Evolutionary conservation across 2,888 invertebrate species (phyloP), one percentile per base, ranked within the genome.

Genomic region (Fragum sueziense): DNA sequence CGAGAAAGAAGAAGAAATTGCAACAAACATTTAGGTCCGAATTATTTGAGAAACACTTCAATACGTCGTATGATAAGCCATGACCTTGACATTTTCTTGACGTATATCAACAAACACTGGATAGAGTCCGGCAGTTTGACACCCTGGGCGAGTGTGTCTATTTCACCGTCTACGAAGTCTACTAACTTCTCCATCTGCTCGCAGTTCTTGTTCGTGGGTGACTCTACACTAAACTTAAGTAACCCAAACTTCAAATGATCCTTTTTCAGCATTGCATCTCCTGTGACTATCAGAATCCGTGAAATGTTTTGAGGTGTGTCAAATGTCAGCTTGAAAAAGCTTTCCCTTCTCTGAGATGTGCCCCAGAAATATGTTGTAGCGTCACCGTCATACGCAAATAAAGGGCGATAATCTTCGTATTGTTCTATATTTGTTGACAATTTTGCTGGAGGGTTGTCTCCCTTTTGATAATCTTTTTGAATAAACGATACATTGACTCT

Each of bases 381-480:
- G 27, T 79, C 69, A 3, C 52, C 59, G 68, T 80, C 76, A 72
- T 93, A 94, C 6, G 92, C 92, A 20, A 90, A 86, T 31, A 90
- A 86, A 33, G 89, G 88, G 82, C 91, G 90, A 52, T 90, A 80
- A 37, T 86, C 77, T 6, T 34, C 57, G 0, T 71, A 69, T 22
- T 33, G 20, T 22, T 61, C 34, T 82, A 93, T 90, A 34, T 90
- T 90, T 6, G 93, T 92, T 20, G 89, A 78, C 17, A 93, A 83
- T 34, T 87, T 88, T 0, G 93, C 93, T 4, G 89, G 82, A 0
- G 93, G 93, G 80, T 93, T 92, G 31, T 75, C 73, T n/a, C 85
- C 85, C 33, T 70, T 74, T 17, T 74, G 79, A 25, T 73, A 47
- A 59, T 71, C 75, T 27, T 62, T 59, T 6, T 75, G 62, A n/a